phyloP scores from a whole-genome alignment of 2,113 vertebrate species.

The Pangasianodon hypophthalmus region DNA sequence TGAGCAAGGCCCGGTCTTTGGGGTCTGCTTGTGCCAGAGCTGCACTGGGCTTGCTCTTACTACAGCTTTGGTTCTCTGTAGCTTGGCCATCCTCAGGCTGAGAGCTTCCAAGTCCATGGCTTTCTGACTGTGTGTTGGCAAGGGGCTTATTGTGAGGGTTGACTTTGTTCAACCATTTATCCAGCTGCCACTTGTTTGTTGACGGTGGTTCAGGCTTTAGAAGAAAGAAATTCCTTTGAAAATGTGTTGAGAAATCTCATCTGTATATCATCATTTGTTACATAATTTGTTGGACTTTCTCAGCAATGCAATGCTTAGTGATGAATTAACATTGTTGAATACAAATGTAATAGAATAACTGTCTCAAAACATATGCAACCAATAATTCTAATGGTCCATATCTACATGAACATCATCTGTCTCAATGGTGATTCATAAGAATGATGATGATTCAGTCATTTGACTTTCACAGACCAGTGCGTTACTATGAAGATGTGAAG shows the following conservation, averaged over 20 bases:
- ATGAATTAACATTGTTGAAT: background rate
- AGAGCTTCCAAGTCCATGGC: conserved; percentile 72
- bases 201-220: conserved; percentile 74
- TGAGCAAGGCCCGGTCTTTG: conserved; percentile 66
- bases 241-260: background rate
- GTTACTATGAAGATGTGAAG: conserved; percentile 38
- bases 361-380: conserved; percentile 16
- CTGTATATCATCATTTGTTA: background rate
- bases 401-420: conserved; percentile 30
- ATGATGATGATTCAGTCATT: conserved; percentile 58
- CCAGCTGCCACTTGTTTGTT: conserved; percentile 81
- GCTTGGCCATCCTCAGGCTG: conserved; percentile 75
- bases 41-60: conserved; percentile 55
- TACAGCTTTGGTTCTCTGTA: conserved; percentile 65
- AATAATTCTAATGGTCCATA: conserved; percentile 39
- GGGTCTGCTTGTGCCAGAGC: conserved; percentile 58
- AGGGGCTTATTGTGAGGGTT: conserved; percentile 92
- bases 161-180: conserved; percentile 89
- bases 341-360: conserved; percentile 6
- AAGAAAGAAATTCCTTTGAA: conserved; percentile 7
- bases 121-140: conserved; percentile 85
- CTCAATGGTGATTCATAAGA: conserved; percentile 47
- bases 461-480: conserved; percentile 54
- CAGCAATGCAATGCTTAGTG: background rate
- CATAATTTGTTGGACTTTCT: background rate